Conservation (phyloP, 2,797 vertebrate species). For the Tinamus major region DNA sequence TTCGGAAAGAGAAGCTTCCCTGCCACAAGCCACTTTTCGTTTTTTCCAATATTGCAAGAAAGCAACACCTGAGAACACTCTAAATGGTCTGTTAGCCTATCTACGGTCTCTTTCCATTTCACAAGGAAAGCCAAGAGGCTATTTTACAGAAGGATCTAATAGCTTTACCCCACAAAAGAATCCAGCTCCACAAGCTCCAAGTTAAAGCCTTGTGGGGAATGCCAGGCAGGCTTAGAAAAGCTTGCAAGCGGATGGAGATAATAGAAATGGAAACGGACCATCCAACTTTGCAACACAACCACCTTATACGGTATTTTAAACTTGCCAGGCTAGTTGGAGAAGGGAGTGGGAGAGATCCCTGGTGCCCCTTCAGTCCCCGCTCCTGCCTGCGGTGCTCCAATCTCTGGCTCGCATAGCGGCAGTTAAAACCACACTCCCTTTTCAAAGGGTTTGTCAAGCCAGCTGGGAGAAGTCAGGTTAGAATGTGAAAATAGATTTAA, state of each 20-base stretch:
- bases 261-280: constrained; percentile 10
- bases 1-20: neutral
- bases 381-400: neutral
- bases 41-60: neutral
- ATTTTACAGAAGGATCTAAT: neutral
- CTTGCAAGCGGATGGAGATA: constrained; percentile 8
- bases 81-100: neutral
- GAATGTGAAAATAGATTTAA: neutral
- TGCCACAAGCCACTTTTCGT: neutral
- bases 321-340: neutral
- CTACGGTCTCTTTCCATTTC: neutral
- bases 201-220: neutral
- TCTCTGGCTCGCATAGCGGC: neutral
- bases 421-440: neutral
- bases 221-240: neutral
- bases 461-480: neutral
- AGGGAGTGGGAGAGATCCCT: neutral
- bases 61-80: neutral
- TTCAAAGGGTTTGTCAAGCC: neutral
- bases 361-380: neutral
- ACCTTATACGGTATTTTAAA: neutral
- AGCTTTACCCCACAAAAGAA: neutral
- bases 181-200: neutral
- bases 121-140: neutral
- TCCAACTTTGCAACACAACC: neutral